Evolutionary conservation across 2,797 vertebrate genomes (phyloP).

Genomic region (Sus cebifrons): DNA sequence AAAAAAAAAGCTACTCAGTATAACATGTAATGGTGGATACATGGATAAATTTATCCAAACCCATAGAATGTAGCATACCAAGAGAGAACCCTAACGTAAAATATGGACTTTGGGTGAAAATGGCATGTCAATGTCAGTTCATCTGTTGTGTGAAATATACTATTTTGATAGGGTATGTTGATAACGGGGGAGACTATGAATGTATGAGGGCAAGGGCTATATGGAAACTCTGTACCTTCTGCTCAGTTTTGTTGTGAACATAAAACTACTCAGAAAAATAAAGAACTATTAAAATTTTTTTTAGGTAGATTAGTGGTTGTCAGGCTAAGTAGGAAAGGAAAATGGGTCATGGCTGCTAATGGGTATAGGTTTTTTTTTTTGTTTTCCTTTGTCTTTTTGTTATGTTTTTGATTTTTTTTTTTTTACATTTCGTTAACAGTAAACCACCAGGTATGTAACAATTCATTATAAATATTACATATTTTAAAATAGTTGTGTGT

Average conservation of each 20-base stretch:
- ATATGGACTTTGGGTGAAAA: neutral
- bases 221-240: neutral
- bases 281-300: neutral
- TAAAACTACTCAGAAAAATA: neutral
- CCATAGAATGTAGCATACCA: neutral
- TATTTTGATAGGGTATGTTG: neutral
- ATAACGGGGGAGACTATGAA: neutral
- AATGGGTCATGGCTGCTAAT: neutral
- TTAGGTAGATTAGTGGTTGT: neutral
- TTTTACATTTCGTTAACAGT: slow-evolving; percentile 17
- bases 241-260: neutral
- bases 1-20: neutral
- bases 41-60: slow-evolving; percentile 12
- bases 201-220: neutral
- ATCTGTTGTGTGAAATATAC: neutral
- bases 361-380: neutral
- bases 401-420: neutral
- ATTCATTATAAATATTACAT: neutral
- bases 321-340: neutral
- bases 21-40: neutral
- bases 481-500: slow-evolving; percentile 20
- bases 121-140: neutral
- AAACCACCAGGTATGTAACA: neutral
- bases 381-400: neutral
- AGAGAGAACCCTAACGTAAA: neutral